Evolutionary conservation across 2,797 vertebrate species (phyloP), one percentile per base, ranked within the genome.

Genomic region (Tangara arthus): DNA sequence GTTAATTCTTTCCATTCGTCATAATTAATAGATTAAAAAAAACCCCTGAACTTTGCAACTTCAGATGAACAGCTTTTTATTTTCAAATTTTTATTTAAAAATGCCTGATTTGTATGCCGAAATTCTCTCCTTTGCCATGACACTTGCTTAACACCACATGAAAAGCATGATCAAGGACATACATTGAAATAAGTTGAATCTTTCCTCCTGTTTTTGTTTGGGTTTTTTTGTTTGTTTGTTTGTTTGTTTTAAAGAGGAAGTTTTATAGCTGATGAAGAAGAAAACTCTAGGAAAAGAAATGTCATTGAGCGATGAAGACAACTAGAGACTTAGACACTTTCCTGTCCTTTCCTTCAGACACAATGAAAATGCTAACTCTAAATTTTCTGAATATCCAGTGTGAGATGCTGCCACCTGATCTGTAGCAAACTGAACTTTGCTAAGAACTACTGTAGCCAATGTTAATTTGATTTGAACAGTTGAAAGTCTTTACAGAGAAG

Each of bases 1-100:
- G 13, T 59, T 32, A 32, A 23, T 79, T 18, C 8, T 63, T 44
- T 65, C 66, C 7, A 57, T 22, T 19, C 7, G 71, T 23, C 11
- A 18, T 53, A 34, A 77, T 35, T 50, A 26, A 9, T 56, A 53
- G 19, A 64, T n/a, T 35, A 8, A 0, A 21, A 72, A 72, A 28
- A 1, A 18, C 42, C 0, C 21, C 6, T 0, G 1, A 41, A 14
- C 3, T 42, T 60, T 76, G 19, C 17, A 65, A 39, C 2, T 44
- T 64, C 34, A 56, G 30, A 47, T 82, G 44, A 60, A 12, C 22
- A 66, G 12, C 2, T 70, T 61, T 59, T 73, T 35, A 59, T 32
- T 82, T 84, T 32, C 15, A 55, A 17, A 56, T 81, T 52, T 50
- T 52, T 52, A 52, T 52, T 52, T 77, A 26, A 57, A 72, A 73